phyloP scores from a whole-genome alignment of 1,140 invertebrate species.

The Drosophila azteca region DNA sequence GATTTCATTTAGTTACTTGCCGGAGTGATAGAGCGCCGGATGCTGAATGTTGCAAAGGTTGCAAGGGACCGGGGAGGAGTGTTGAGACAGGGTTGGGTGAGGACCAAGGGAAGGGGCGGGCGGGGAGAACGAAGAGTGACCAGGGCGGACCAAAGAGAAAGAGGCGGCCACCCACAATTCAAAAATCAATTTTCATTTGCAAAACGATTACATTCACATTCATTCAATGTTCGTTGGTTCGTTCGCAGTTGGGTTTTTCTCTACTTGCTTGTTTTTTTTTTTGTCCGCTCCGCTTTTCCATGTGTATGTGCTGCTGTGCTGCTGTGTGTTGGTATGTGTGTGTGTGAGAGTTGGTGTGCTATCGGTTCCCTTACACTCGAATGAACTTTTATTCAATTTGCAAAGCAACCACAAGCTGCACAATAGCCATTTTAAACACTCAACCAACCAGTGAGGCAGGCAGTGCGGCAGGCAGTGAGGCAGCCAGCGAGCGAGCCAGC shows the following conservation, averaged over 20 bases:
- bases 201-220: conserved; percentile 82
- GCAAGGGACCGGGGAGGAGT: not conserved
- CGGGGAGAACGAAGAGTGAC: not conserved
- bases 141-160: not conserved
- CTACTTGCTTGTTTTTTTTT: conserved; percentile 10
- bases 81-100: no score
- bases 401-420: conserved; percentile 81
- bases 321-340: no score
- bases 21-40: conserved; percentile 61
- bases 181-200: conserved; percentile 83
- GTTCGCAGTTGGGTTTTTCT: conserved; percentile 56
- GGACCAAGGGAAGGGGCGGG: not conserved
- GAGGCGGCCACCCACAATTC: conserved; percentile 67
- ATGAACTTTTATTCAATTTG: conserved; percentile 83
- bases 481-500: conserved; percentile 32
- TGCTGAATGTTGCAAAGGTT: conserved; percentile 1
- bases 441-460: conserved; percentile 67
- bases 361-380: conserved; percentile 82
- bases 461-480: conserved; percentile 25
- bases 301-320: conserved; percentile 47
- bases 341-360: conserved; percentile 55
- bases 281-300: conserved; percentile 27
- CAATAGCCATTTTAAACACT: conserved; percentile 82
- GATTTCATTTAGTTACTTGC: conserved; percentile 76
- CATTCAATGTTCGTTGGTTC: conserved; percentile 67